phyloP scores from a whole-genome alignment of 2,888 invertebrate genomes.

The Perdita meconis region DNA sequence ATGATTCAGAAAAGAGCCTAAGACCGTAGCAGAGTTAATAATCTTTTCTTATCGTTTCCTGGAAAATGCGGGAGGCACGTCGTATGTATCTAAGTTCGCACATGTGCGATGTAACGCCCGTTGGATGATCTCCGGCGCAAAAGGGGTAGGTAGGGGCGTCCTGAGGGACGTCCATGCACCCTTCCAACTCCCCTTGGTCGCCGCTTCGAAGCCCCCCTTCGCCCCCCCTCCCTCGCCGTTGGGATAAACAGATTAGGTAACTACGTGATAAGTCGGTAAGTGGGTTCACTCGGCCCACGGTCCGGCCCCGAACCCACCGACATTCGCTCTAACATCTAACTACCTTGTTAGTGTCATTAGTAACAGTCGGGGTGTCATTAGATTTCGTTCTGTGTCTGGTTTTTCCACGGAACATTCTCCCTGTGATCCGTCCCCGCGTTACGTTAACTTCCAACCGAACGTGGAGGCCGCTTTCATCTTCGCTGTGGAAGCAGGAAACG shows the following conservation, averaged over 20 bases:
- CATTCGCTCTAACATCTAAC: constrained; percentile 83
- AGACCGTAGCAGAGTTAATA: no score
- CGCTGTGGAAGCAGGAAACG: background rate
- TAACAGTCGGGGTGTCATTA: constrained; percentile 84
- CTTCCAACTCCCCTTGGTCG: constrained; percentile 72
- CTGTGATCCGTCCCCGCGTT: background rate
- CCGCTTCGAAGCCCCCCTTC: constrained; percentile 58
- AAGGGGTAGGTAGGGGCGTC: constrained; percentile 64
- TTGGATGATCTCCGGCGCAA: constrained; percentile 72
- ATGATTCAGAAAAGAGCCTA: no score
- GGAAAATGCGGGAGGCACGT: constrained; percentile 8
- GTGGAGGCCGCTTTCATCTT: background rate
- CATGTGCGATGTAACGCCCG: constrained; percentile 50
- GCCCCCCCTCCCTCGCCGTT: constrained; percentile 75
- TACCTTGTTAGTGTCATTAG: constrained; percentile 84
- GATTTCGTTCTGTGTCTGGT: constrained; percentile 82
- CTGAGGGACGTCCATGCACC: constrained; percentile 80
- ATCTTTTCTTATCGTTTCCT: background rate
- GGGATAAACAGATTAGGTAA: constrained; percentile 85
- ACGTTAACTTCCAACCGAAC: background rate
- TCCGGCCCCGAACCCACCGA: constrained; percentile 77
- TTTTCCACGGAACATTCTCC: constrained; percentile 68
- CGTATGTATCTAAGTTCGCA: constrained; percentile 34
- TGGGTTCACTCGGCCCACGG: constrained; percentile 83
- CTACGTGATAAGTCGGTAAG: constrained; percentile 85